Evolutionary conservation across 37 sponge, comb jelly and placozoan species (phyloP).

Genomic region (Petrosia ficiformis): DNA sequence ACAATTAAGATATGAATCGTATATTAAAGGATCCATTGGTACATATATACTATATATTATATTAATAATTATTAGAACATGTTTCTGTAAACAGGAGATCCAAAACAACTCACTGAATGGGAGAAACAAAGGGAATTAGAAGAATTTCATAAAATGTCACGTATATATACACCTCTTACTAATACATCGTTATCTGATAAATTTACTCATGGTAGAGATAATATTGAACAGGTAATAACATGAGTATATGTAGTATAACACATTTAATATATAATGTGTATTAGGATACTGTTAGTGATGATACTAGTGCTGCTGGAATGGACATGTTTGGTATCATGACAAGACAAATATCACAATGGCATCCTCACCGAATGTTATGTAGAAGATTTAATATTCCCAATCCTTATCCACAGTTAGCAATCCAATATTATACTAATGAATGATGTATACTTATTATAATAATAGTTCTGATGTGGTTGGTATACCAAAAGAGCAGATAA

Average conservation of each 20-base stretch:
- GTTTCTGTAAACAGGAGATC: no score
- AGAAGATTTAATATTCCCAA: conserved; percentile 93
- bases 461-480: not conserved
- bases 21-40: conserved; percentile 9
- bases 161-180: conserved; percentile 48
- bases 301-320: conserved; percentile 61
- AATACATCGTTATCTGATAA: conserved; percentile 43
- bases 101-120: no score
- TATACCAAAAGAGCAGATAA: not conserved
- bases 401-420: conserved; percentile 85
- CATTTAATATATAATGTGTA: not conserved
- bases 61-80: no score
- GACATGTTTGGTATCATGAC: conserved; percentile 79
- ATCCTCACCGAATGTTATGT: conserved; percentile 87
- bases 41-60: not conserved
- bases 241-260: not conserved
- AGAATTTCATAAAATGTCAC: conserved; percentile 56
- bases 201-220: conserved; percentile 47
- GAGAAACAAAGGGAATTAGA: conserved; percentile 72
- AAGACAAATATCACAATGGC: conserved; percentile 84
- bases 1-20: conserved; percentile 60
- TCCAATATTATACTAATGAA: not conserved
- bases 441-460: not conserved
- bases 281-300: conserved; percentile 28
- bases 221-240: conserved; percentile 11